Evolutionary conservation across 23 tunicate genomes (phyloP).

Genomic region (Corella eumyota): DNA sequence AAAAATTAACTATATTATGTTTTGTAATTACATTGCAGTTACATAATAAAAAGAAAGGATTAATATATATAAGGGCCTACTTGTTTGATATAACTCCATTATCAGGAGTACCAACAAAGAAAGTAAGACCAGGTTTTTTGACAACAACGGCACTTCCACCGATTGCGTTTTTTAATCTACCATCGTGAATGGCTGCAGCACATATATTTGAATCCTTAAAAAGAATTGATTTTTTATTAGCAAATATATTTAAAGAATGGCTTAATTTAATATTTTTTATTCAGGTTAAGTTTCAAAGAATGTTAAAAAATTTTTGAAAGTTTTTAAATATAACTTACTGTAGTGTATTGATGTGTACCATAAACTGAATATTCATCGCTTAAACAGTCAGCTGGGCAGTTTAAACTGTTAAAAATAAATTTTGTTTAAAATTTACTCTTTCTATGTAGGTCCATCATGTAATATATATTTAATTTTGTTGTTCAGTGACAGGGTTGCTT

Average conservation of each 20-base stretch:
- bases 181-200: slow-evolving; percentile 92
- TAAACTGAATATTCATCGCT: slow-evolving; percentile 42
- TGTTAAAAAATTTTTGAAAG: not conserved
- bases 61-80: too few relatives aligned
- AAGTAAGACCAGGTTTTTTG: slow-evolving; percentile 38
- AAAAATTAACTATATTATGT: not conserved
- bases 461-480: too few relatives aligned
- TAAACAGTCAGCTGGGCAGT: slow-evolving; percentile 47
- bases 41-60: too few relatives aligned
- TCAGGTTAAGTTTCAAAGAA: too few relatives aligned
- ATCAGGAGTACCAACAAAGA: slow-evolving; percentile 54
- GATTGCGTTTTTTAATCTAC: slow-evolving; percentile 46
- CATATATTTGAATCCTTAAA: slow-evolving; percentile 78
- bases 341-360: slow-evolving; percentile 74
- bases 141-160: slow-evolving; percentile 72
- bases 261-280: too few relatives aligned
- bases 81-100: slow-evolving; percentile 66
- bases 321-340: slow-evolving; percentile 14
- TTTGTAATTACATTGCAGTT: too few relatives aligned
- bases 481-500: too few relatives aligned
- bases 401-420: slow-evolving; percentile 17
- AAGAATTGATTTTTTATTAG: not conserved
- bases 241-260: too few relatives aligned
- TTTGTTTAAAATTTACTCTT: not conserved
- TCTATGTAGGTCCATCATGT: too few relatives aligned